A percentile compares a stretch with the other conserved stretches of the same genome.
Evolutionary conservation across 2,797 vertebrate genomes (phyloP).

Genomic region (Schizopygopsis pylzovi): DNA sequence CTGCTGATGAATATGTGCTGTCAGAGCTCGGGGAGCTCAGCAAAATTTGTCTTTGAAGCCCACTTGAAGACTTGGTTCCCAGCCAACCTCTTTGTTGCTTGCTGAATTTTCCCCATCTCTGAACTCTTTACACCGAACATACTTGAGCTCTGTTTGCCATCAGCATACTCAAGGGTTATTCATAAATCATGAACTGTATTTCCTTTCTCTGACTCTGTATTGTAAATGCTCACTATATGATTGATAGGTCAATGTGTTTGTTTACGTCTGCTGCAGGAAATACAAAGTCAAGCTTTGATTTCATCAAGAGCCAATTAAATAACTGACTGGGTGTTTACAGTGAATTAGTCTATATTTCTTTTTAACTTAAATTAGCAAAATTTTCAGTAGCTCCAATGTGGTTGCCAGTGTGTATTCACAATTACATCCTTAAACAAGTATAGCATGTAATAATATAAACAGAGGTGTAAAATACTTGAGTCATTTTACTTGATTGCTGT

Average conservation of each 20-base stretch:
- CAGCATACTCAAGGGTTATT: slow-evolving; percentile 7
- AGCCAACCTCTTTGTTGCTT: slow-evolving; percentile 19
- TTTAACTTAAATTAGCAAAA: neutral
- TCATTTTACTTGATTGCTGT: no score
- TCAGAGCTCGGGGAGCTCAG: slow-evolving; percentile 36
- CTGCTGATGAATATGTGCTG: slow-evolving; percentile 24
- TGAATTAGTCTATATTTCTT: neutral
- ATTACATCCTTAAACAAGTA: neutral
- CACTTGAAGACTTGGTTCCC: slow-evolving; percentile 47
- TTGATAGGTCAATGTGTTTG: slow-evolving; percentile 8
- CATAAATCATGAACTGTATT: slow-evolving; percentile 20
- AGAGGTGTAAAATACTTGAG: no score
- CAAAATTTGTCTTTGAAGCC: slow-evolving; percentile 50
- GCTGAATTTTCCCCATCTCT: slow-evolving; percentile 28
- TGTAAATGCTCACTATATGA: neutral
- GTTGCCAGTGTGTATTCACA: neutral
- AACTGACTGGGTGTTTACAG: neutral
- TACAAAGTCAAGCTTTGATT: slow-evolving; percentile 1
- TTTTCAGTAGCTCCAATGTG: neutral
- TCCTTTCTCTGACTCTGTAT: neutral
- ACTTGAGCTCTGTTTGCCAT: slow-evolving; percentile 3
- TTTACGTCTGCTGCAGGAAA: neutral
- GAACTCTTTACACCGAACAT: slow-evolving; percentile 9
- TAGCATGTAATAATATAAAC: neutral
- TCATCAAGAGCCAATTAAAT: neutral